Conservation (phyloP, 2,888 invertebrate species). For the Cantharis flavilabris region DNA sequence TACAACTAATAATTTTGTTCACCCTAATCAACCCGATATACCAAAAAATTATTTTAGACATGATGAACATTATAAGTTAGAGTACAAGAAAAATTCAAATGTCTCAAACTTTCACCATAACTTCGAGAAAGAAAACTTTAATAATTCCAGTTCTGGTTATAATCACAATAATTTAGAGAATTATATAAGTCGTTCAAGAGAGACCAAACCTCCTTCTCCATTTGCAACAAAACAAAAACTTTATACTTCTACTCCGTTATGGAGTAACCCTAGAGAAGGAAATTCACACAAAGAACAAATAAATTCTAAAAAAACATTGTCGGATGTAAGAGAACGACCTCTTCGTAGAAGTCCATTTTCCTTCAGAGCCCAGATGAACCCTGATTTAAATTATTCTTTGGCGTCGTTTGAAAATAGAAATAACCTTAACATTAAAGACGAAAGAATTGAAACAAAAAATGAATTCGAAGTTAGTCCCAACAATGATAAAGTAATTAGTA, state of each 20-base stretch:
- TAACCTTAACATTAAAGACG: slow-evolving; percentile 52
- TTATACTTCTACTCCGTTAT: slow-evolving; percentile 33
- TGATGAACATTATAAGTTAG: not conserved
- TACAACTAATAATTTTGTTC: not conserved
- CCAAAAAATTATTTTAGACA: not conserved
- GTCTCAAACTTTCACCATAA: slow-evolving; percentile 50
- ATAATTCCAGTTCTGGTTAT: slow-evolving; percentile 58
- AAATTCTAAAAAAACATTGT: too few relatives aligned
- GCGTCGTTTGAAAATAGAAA: slow-evolving; percentile 44
- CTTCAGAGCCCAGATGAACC: slow-evolving; percentile 61
- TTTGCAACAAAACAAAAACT: slow-evolving; percentile 26
- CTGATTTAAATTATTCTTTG: slow-evolving; percentile 46
- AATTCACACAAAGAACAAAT: slow-evolving; percentile 32
- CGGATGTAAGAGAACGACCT: slow-evolving; percentile 55
- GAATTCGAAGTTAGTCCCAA: slow-evolving; percentile 48
- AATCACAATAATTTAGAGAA: slow-evolving; percentile 61
- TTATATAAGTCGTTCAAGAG: slow-evolving; percentile 60
- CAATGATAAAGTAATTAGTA: not conserved
- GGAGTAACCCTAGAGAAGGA: slow-evolving; percentile 52
- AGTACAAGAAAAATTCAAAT: not conserved
- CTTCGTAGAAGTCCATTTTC: slow-evolving; percentile 60
- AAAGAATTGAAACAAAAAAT: slow-evolving; percentile 42
- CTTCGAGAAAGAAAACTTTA: slow-evolving; percentile 60
- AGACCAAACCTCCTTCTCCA: slow-evolving; percentile 44
- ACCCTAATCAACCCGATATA: not conserved